phyloP scores from a whole-genome alignment of 2,888 invertebrate genomes.

The Pristionchus exspectatus region DNA sequence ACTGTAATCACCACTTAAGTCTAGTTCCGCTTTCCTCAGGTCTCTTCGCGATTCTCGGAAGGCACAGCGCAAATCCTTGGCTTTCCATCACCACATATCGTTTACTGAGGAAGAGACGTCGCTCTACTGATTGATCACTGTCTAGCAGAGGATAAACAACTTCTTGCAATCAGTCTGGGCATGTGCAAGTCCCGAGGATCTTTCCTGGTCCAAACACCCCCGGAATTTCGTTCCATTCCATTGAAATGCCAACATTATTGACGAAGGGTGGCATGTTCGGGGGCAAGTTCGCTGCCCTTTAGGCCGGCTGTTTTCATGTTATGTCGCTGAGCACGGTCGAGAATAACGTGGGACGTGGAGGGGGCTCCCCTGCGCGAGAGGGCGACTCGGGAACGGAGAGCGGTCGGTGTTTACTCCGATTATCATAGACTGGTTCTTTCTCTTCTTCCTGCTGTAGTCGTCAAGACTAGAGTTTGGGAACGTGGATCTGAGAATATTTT shows the following conservation, averaged over 20 bases:
- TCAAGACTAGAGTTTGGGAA: not conserved
- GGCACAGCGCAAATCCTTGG: not conserved
- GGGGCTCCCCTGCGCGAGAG: not conserved
- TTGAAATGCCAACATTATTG: slow-evolving; percentile 31
- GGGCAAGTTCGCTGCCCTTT: not conserved
- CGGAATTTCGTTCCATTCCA: slow-evolving; percentile 4
- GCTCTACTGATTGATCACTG: slow-evolving; percentile 1
- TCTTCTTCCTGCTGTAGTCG: not conserved
- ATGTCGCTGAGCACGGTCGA: not conserved
- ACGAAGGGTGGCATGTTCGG: not conserved
- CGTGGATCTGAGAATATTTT: not conserved
- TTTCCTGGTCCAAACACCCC: not conserved
- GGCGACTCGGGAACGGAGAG: not conserved
- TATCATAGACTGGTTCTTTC: slow-evolving; percentile 22
- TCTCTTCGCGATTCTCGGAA: not conserved
- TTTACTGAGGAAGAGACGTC: slow-evolving; percentile 42
- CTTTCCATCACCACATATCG: slow-evolving; percentile 9
- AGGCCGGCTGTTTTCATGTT: slow-evolving; percentile 36
- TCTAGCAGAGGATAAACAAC: not conserved
- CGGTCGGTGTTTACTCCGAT: slow-evolving; percentile 10
- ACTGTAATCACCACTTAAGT: not conserved
- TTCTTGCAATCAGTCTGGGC: not conserved
- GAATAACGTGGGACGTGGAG: slow-evolving; percentile 36
- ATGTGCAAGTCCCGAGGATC: not conserved
- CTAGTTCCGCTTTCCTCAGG: slow-evolving; percentile 4